A percentile compares a stretch with the other conserved stretches of the same genome.
These are phyloP conservation scores for Shargacucullia verbasci DNA, from an alignment of 2,888 invertebrate genomes.

Conservation along the genomic window DNA sequence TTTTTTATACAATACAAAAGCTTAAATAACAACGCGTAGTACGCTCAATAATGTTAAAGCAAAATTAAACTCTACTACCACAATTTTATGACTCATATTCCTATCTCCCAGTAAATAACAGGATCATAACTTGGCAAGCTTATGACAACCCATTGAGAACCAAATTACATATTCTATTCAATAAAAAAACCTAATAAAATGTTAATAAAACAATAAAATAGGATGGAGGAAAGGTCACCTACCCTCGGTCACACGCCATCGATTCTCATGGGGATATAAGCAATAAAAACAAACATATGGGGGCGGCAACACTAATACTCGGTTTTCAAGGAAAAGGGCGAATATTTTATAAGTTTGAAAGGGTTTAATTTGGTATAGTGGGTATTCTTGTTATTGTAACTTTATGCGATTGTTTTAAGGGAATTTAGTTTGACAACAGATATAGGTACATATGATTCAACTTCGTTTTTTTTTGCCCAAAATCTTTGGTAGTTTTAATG, in stretches of 20 bases:
- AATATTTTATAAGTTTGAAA: conserved; percentile 6
- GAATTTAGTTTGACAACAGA: no score
- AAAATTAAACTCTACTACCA: no score
- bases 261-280: conserved; percentile 35
- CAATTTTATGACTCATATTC: background rate
- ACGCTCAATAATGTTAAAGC: no score
- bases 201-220: conserved; percentile 36
- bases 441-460: no score
- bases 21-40: no score
- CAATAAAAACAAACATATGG: conserved; percentile 36
- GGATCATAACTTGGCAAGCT: conserved; percentile 15
- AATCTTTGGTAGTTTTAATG: no score
- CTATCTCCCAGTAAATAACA: conserved; percentile 2
- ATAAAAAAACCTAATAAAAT: conserved; percentile 42
- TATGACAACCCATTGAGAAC: conserved; percentile 15
- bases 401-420: background rate
- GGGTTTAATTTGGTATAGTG: conserved; percentile 6
- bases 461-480: no score
- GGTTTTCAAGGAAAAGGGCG: conserved; percentile 20
- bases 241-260: conserved; percentile 38
- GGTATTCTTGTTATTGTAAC: background rate
- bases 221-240: conserved; percentile 45
- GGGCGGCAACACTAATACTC: conserved; percentile 21
- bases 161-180: conserved; percentile 27
- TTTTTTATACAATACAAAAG: no score